Base-by-base conservation (phyloP, 35 echinoderm and acorn worm species). In the Ophiothrix spiculata region DNA sequence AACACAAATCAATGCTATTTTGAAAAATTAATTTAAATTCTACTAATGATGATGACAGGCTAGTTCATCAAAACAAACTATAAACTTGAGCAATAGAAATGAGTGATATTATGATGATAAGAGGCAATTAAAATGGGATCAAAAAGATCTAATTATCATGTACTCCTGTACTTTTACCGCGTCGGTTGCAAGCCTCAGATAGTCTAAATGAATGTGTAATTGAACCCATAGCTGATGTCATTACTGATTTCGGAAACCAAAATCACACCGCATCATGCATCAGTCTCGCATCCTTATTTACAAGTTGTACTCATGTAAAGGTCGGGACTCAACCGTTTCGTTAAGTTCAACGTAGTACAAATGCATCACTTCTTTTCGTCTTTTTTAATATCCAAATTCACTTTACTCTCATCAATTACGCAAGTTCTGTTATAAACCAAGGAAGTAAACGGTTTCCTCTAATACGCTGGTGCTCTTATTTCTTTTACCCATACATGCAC, bases 371-470 rank as follows among this genome's bases (percentile, higher is more conserved):
- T 69, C 60, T 4, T 69, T 69, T 28, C 60, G 60, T 69, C 60
- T 69, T 69, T 69, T 69, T 69, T n/a, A n/a, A 69, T 69, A 69
- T 69, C 60, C 17, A 69, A 69, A 69, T 69, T 69, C 60, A 69
- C 60, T 69, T 69, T 69, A 69, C 29, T 69, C 60, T 69, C 60
- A 28, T 69, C 60, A 69, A 69, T 69, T 69, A 69, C 60, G 60
- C 60, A 69, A 69, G 60, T 69, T 69, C 60, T 69, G 60, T 69
- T 69, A 69, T 69, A 69, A 69, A 69, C 25, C 16, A 28, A 69
- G 60, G 60, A 69, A 69, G 60, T 69, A 28, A 69, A 69, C 23
- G 60, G 60, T 69, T 69, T 69, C 60, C 60, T 28, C 60, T 69
- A 69, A 69, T 69, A 69, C 60, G 60, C 60, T 69, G 60, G 60